Conservation (phyloP, 2,113 vertebrate species). For the Columba livia region DNA sequence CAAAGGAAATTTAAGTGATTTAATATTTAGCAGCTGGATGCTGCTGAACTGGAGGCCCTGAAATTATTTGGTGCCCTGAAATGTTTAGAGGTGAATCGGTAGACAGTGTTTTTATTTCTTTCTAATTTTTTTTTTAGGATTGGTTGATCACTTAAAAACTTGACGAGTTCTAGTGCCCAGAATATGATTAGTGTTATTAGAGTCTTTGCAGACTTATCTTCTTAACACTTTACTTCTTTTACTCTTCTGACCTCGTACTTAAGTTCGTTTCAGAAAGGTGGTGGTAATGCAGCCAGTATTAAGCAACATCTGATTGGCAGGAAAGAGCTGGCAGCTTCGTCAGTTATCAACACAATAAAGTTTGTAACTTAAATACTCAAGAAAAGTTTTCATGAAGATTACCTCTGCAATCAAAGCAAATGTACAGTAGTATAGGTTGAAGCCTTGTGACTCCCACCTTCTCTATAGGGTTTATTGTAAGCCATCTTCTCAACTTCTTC, state of each 20-base stretch:
- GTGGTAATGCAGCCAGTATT: background rate
- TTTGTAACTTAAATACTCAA: background rate
- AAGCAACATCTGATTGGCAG: background rate
- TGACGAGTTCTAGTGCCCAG: background rate
- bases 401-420: background rate
- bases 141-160: background rate
- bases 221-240: background rate
- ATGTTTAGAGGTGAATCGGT: background rate
- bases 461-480: background rate
- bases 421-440: background rate
- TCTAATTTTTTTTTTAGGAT: background rate
- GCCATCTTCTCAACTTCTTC: background rate
- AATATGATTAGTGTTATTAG: background rate
- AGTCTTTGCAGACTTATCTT: background rate
- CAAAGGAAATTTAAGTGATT: background rate
- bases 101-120: background rate
- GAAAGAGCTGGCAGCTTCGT: background rate
- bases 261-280: background rate
- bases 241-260: background rate
- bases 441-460: background rate
- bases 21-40: background rate
- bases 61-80: background rate
- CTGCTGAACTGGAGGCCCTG: background rate
- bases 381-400: background rate
- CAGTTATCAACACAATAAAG: background rate